A percentile compares a stretch with the other conserved stretches of the same genome.
These are phyloP conservation scores for Labroides dimidiatus DNA, from an alignment of 2,797 vertebrate species.

Conservation along the genomic window DNA sequence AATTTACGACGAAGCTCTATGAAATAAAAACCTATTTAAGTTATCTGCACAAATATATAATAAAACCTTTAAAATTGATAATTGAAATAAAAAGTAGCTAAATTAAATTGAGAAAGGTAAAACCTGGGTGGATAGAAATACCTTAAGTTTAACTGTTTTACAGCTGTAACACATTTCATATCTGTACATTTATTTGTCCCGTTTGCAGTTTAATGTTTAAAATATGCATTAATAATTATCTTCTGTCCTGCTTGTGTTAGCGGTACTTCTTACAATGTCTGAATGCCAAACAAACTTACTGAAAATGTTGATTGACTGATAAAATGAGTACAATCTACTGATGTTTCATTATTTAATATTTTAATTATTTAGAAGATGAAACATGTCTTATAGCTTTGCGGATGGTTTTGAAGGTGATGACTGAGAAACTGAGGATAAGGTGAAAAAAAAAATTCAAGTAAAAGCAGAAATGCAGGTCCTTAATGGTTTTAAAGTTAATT, in stretches of 20 bases:
- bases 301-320: not conserved
- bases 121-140: no score
- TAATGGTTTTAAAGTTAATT: not conserved
- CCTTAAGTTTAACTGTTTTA: no score
- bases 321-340: not conserved
- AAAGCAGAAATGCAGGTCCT: not conserved
- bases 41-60: no score
- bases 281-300: not conserved
- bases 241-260: not conserved
- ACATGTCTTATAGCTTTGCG: not conserved
- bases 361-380: slow-evolving; percentile 14
- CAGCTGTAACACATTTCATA: no score
- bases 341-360: not conserved
- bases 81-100: no score
- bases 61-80: no score
- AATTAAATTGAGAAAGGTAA: no score
- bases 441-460: not conserved
- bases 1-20: no score
- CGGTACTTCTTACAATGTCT: not conserved
- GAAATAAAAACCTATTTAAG: no score
- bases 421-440: not conserved
- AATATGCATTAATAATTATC: not conserved
- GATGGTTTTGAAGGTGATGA: not conserved
- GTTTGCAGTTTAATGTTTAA: no score
- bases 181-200: no score